phyloP scores from a whole-genome alignment of 2,113 vertebrate genomes.

The Malurus melanocephalus region DNA sequence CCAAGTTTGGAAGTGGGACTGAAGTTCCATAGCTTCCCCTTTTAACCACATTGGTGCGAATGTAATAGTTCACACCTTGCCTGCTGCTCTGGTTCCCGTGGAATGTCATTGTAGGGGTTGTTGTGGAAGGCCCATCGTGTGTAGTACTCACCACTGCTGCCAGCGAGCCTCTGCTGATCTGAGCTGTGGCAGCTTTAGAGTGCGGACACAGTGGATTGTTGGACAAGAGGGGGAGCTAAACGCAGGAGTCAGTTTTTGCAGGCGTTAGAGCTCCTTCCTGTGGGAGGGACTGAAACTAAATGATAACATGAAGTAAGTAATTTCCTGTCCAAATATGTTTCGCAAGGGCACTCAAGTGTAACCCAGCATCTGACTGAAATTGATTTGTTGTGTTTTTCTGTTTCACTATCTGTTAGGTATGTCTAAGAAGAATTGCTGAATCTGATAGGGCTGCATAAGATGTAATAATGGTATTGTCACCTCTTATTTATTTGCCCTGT shows the following conservation, averaged over 20 bases:
- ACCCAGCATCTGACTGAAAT: background rate
- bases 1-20: background rate
- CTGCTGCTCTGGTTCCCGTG: accelerated
- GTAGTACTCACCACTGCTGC: background rate
- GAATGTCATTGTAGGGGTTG: accelerated
- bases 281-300: background rate
- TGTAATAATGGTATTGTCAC: background rate
- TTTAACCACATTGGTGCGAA: background rate
- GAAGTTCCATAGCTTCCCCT: background rate
- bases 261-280: background rate
- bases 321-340: background rate
- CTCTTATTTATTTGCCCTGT: background rate
- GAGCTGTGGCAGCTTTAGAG: background rate
- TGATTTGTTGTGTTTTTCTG: background rate
- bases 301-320: background rate
- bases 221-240: background rate
- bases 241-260: background rate
- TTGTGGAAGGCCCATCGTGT: accelerated
- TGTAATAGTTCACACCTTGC: background rate
- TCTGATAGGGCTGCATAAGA: background rate
- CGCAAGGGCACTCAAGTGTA: background rate
- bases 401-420: accelerated
- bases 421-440: background rate
- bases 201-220: background rate
- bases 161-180: background rate